Evolutionary conservation across 2,888 invertebrate genomes (phyloP).

Genomic region (Eilema caniola): DNA sequence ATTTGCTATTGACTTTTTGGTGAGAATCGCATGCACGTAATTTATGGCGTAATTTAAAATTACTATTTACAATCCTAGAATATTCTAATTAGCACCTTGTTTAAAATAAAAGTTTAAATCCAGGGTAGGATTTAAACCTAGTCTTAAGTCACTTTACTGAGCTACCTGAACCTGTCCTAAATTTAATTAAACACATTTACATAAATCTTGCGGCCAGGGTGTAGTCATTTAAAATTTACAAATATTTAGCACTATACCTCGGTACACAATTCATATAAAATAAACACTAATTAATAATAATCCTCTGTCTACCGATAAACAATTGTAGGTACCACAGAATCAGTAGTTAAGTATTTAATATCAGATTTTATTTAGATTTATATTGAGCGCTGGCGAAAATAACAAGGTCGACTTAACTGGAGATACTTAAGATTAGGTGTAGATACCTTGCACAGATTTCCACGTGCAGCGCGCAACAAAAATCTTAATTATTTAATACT

Average conservation of each 20-base stretch:
- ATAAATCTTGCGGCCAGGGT: too few species aligned
- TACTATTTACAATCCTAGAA: neutral
- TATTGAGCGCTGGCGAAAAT: neutral
- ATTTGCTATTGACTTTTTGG: neutral
- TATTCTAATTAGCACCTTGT: neutral
- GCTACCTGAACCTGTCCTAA: too few species aligned
- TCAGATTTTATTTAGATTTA: too few species aligned
- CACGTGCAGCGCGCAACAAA: neutral
- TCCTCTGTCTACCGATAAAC: neutral
- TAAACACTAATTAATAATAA: neutral
- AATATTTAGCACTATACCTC: too few species aligned
- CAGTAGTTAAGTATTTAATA: neutral
- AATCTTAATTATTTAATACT: too few species aligned
- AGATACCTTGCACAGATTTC: neutral
- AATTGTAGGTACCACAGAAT: neutral
- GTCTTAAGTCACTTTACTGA: too few species aligned
- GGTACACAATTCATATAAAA: too few species aligned
- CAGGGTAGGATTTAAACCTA: too few species aligned
- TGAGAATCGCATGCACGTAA: neutral
- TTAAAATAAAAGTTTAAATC: neutral
- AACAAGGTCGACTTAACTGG: neutral
- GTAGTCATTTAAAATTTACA: too few species aligned
- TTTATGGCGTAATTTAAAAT: neutral
- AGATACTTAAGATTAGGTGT: too few species aligned
- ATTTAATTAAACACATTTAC: too few species aligned